Percentiles rank a stretch among this genome's conserved stretches.
These are phyloP conservation scores for Agrochola litura DNA, from an alignment of 2,888 invertebrate genomes.

Conservation along the genomic window DNA sequence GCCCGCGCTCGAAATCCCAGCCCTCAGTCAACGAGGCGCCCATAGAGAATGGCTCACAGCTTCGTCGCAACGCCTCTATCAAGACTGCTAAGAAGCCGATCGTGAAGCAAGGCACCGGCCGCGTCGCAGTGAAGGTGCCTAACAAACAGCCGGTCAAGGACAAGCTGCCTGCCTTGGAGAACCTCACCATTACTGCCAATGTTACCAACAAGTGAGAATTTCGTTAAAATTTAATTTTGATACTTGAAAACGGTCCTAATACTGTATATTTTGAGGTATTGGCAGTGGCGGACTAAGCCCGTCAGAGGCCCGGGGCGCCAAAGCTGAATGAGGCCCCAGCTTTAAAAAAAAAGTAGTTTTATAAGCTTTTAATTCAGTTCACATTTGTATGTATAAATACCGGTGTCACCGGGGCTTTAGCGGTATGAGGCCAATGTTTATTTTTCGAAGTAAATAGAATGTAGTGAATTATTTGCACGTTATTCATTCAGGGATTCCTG, in stretches of 20 bases:
- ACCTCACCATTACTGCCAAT: conserved; percentile 82
- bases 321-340: too few species aligned
- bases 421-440: too few species aligned
- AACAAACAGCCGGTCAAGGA: conserved; percentile 66
- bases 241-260: not conserved
- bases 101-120: conserved; percentile 62
- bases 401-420: too few species aligned
- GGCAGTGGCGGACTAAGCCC: too few species aligned
- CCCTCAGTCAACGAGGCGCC: conserved; percentile 81
- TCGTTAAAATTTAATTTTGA: not conserved
- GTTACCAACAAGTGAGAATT: conserved; percentile 80
- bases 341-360: too few species aligned
- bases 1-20: conserved; percentile 85
- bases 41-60: conserved; percentile 74
- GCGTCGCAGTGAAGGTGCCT: conserved; percentile 56
- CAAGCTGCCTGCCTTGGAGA: conserved; percentile 82
- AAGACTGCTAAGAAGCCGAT: conserved; percentile 73
- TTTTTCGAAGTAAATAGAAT: too few species aligned
- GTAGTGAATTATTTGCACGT: too few species aligned
- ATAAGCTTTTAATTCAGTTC: too few species aligned
- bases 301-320: too few species aligned
- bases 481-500: too few species aligned
- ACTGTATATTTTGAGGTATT: not conserved
- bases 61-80: conserved; percentile 80
- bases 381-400: too few species aligned